Base-by-base conservation (phyloP, 2,113 vertebrate genomes). In the Anolis sagrei region DNA sequence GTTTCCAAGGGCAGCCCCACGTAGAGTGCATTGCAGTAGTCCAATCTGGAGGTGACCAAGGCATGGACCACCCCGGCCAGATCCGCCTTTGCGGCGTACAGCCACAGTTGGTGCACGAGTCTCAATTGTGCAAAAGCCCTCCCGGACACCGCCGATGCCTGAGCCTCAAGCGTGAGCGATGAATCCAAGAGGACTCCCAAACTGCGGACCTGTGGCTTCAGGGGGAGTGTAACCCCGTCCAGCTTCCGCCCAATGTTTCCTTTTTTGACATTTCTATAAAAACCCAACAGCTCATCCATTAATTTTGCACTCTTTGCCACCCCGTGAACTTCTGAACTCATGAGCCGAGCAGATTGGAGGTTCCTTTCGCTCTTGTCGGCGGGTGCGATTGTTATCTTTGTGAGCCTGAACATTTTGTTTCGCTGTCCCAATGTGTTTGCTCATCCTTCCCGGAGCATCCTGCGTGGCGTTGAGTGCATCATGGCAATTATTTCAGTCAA, bases 241-340 rank as follows among this genome's bases (percentile, higher is more conserved):
- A 19, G 62, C 21, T 68, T 29, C 66, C 25, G 11, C 29, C 25
- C 27, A 7, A 25, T 25, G 36, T 7, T 7, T 16, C 1, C 76
- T 4, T 6, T 0, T 21, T 7, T 19, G 51, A 21, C 51, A 72
- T 0, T 8, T 44, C 39, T 58, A 18, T 58, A 39, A 7, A 2
- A 27, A 23, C 29, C 23, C 21, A 5, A 16, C 64, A 54, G 81
- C n/a, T 27, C 0, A 0, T 0, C 13, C 85, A 5, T 62, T 18
- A 9, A 0, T 1, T 23, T 0, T 1, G 5, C 0, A 36, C 8
- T 21, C 64, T 1, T 1, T 16, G 10, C 6, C 69, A 32, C 25
- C 62, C 0, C 0, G 7, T 0, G 0, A 18, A 1, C 0, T 29
- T 0, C 18, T 79, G 51, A 87, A 13, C 66, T 23, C 5, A 82